phyloP scores from a whole-genome alignment of 2,888 invertebrate species.

The Rhagium mordax region DNA sequence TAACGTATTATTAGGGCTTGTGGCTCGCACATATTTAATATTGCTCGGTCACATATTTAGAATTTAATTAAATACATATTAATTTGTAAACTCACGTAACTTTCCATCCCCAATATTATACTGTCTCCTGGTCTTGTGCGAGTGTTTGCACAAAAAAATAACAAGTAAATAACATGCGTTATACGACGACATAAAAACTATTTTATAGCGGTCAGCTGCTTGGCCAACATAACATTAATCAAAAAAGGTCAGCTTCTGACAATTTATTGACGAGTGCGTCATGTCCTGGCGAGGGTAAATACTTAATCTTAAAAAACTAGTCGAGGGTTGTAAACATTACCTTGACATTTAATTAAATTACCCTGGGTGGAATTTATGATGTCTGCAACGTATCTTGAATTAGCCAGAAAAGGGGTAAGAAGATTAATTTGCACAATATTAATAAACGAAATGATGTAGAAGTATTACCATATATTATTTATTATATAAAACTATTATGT shows the following conservation, averaged over 20 bases:
- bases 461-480: neutral
- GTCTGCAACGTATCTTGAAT: constrained; percentile 45
- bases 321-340: constrained; percentile 29
- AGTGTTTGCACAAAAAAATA: constrained; percentile 34
- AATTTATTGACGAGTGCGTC: constrained; percentile 33
- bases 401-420: constrained; percentile 40
- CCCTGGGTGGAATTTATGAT: constrained; percentile 14
- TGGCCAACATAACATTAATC: constrained; percentile 66
- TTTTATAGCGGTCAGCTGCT: constrained; percentile 66
- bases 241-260: constrained; percentile 54
- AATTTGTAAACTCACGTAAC: neutral
- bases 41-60: too few species aligned
- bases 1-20: too few species aligned
- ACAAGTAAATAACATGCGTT: constrained; percentile 60
- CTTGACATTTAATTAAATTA: constrained; percentile 34
- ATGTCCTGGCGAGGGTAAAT: constrained; percentile 28
- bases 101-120: constrained; percentile 15
- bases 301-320: constrained; percentile 21
- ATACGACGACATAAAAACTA: constrained; percentile 62
- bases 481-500: too few species aligned
- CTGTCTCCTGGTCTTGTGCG: neutral
- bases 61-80: neutral
- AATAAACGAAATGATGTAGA: neutral
- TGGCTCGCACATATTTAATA: too few species aligned
- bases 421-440: constrained; percentile 7